Evolutionary conservation across 1,140 invertebrate genomes (phyloP).

Genomic region (Tenebrio molitor): DNA sequence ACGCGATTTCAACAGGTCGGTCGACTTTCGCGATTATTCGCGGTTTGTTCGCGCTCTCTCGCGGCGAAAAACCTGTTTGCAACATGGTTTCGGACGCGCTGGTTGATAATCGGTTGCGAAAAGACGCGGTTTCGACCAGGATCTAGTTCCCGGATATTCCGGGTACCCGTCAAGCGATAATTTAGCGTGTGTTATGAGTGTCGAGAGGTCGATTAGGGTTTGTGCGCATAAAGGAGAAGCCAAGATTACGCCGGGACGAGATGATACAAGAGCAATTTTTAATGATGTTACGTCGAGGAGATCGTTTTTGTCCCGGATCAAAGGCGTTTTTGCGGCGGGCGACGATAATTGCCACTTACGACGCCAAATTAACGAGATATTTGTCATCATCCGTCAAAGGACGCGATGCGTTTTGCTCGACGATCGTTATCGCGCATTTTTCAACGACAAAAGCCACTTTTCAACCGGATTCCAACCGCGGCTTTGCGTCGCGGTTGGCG

Average conservation of each 20-base stretch:
- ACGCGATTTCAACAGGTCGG: too few relatives aligned
- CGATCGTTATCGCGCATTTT: neutral
- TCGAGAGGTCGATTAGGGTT: conserved; percentile 1
- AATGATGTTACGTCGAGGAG: neutral
- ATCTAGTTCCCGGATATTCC: too few relatives aligned
- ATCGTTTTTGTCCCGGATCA: conserved; percentile 1
- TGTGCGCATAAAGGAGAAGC: conserved; percentile 6
- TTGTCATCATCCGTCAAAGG: conserved; percentile 7
- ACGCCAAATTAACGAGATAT: neutral
- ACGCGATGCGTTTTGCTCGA: neutral
- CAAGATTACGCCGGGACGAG: neutral
- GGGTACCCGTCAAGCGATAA: too few relatives aligned
- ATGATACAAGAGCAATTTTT: neutral
- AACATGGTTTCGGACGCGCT: too few relatives aligned
- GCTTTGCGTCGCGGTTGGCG: too few relatives aligned
- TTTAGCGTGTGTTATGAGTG: neutral
- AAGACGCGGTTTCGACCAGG: too few relatives aligned
- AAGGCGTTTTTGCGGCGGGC: neutral
- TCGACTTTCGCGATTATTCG: too few relatives aligned
- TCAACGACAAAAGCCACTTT: neutral
- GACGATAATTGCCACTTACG: conserved; percentile 19
- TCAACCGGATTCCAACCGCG: too few relatives aligned
- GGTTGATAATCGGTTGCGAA: too few relatives aligned
- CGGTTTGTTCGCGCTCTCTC: too few relatives aligned
- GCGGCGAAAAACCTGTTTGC: too few relatives aligned